Evolutionary conservation across 2,113 vertebrate genomes (phyloP).

Genomic region (Crypturellus undulatus): DNA sequence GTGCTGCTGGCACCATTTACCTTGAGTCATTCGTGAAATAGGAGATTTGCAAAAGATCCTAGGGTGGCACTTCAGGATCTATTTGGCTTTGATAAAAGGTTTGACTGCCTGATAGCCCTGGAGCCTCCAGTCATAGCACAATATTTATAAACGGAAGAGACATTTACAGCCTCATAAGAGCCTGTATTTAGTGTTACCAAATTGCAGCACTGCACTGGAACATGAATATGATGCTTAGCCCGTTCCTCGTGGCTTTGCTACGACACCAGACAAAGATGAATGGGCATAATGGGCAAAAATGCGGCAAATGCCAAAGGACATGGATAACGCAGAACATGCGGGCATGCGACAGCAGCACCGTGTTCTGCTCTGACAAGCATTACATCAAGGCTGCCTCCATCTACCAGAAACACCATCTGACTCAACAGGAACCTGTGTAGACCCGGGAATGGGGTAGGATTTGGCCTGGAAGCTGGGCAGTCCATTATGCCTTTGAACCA

Average conservation of each 20-base stretch:
- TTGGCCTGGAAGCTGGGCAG: background rate
- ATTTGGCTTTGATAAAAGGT: slow-evolving; percentile 70
- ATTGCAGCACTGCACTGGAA: slow-evolving; percentile 56
- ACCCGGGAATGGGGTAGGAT: background rate
- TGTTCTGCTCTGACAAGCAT: background rate
- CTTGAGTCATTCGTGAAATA: background rate
- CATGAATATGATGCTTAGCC: slow-evolving; percentile 61
- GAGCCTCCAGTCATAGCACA: slow-evolving; percentile 64
- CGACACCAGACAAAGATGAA: slow-evolving; percentile 5
- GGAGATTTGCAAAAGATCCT: slow-evolving; percentile 50
- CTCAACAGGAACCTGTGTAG: background rate
- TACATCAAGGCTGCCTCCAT: background rate
- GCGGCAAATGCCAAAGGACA: background rate
- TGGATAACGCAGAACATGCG: background rate
- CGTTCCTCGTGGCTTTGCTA: slow-evolving; percentile 24
- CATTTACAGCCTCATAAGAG: slow-evolving; percentile 69
- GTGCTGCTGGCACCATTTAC: background rate
- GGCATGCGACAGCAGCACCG: background rate
- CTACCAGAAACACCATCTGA: background rate
- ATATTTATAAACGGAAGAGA: slow-evolving; percentile 72
- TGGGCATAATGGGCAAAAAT: background rate
- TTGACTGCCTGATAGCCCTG: slow-evolving; percentile 66
- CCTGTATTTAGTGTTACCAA: slow-evolving; percentile 70
- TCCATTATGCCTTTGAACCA: background rate
- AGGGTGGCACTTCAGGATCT: slow-evolving; percentile 64